phyloP scores from a whole-genome alignment of 2,888 invertebrate species.

The Diploptera punctata region DNA sequence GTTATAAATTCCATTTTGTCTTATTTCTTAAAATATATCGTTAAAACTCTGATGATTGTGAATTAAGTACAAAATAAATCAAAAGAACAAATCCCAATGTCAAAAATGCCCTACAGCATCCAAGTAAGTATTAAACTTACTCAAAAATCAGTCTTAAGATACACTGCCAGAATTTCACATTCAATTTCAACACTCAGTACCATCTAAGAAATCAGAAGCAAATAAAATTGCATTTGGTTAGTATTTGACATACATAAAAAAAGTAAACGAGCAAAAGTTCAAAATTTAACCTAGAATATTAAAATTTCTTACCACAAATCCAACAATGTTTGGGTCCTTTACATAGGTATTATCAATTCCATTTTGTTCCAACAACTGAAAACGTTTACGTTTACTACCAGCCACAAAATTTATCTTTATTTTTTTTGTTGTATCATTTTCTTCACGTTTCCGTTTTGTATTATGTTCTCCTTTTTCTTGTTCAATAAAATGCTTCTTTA shows the following conservation, averaged over 20 bases:
- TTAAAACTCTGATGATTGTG: no score
- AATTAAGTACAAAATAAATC: no score
- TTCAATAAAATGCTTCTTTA: conserved; percentile 67
- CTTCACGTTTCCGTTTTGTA: conserved; percentile 48
- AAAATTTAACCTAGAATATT: background rate
- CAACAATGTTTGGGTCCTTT: conserved; percentile 73
- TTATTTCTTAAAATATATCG: no score
- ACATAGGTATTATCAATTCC: conserved; percentile 35
- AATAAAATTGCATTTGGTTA: background rate
- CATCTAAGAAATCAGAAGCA: no score
- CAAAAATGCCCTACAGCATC: no score
- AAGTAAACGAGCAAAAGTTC: background rate
- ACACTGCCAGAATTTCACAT: background rate
- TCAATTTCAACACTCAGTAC: background rate
- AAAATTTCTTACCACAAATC: conserved; percentile 60
- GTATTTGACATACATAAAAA: background rate
- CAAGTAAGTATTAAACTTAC: background rate
- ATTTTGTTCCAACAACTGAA: conserved; percentile 52
- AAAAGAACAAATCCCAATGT: no score
- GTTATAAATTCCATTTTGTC: no score
- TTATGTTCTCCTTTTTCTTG: conserved; percentile 45
- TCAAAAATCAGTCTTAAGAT: background rate
- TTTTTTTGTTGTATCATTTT: conserved; percentile 32
- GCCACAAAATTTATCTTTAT: conserved; percentile 54
- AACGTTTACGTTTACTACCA: conserved; percentile 65